These are phyloP conservation scores for Lasioglossum calceatum DNA, from an alignment of 2,888 invertebrate species.

Conservation along the genomic window DNA sequence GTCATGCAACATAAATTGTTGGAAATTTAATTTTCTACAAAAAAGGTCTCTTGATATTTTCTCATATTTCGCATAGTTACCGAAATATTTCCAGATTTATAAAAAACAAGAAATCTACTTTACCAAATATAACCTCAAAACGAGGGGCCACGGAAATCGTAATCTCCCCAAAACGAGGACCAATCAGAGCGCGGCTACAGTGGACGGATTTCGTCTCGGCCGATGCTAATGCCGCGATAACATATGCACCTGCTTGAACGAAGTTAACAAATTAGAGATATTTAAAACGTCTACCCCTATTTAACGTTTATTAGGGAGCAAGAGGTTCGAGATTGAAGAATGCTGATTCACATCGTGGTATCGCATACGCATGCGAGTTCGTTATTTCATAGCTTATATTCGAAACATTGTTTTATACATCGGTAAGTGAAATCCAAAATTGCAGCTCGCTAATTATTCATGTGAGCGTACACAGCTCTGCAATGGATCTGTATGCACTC, in stretches of 20 bases:
- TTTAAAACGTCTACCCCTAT: background rate
- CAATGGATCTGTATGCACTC: background rate
- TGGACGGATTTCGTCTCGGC: too few relatives aligned
- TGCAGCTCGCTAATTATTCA: slow-evolving; percentile 33
- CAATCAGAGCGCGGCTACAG: too few relatives aligned
- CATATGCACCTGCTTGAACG: background rate
- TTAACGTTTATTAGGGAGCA: background rate
- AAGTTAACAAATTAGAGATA: background rate
- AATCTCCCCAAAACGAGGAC: too few relatives aligned
- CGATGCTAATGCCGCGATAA: background rate
- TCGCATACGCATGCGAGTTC: background rate
- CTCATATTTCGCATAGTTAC: too few relatives aligned
- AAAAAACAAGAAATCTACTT: too few relatives aligned
- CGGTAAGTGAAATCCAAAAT: slow-evolving; percentile 21
- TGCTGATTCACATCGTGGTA: background rate
- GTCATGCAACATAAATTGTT: too few relatives aligned
- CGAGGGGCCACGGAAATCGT: too few relatives aligned
- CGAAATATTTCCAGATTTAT: too few relatives aligned
- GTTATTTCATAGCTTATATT: slow-evolving; percentile 32
- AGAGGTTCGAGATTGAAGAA: background rate
- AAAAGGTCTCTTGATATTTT: too few relatives aligned
- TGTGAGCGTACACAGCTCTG: background rate
- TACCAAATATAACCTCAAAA: too few relatives aligned
- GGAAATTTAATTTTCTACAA: too few relatives aligned
- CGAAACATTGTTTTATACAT: slow-evolving; percentile 24